A percentile compares a stretch with the other conserved stretches of the same genome.
These are phyloP conservation scores for Manacus vitellinus DNA, from an alignment of 2,113 vertebrate genomes.

Conservation along the genomic window DNA sequence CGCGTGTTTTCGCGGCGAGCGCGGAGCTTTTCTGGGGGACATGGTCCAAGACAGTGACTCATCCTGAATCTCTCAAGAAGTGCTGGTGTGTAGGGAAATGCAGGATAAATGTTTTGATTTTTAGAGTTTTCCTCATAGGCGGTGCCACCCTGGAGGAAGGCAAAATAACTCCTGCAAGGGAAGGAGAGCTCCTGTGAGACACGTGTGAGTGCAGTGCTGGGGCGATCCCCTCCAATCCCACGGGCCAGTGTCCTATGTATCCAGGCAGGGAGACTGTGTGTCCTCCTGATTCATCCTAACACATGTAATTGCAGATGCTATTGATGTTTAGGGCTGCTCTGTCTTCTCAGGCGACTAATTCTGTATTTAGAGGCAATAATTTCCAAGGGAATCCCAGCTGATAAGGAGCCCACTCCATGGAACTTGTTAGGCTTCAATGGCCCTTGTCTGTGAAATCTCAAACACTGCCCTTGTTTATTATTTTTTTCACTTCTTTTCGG, in stretches of 20 bases:
- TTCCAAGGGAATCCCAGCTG: not conserved
- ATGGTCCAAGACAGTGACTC: constrained; percentile 22
- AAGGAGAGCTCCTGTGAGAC: not conserved
- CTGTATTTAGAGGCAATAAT: not conserved
- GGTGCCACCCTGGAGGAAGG: not conserved
- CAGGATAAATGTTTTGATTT: constrained; percentile 55
- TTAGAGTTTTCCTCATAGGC: not conserved
- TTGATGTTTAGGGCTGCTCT: not conserved
- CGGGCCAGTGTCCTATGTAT: accelerated
- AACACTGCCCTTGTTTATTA: not conserved
- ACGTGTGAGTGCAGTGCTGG: accelerated
- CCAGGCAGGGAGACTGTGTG: not conserved
- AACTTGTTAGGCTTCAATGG: not conserved
- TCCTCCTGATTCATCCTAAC: not conserved
- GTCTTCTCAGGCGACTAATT: not conserved
- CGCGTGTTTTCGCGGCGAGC: not conserved
- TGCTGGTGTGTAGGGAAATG: not conserved
- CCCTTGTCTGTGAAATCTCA: not conserved
- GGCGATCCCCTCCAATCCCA: not conserved
- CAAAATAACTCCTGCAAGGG: not conserved
- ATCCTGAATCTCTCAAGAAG: constrained; percentile 15
- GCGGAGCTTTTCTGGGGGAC: not conserved
- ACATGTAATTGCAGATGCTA: not conserved
- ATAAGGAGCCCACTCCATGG: not conserved
- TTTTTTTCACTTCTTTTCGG: not conserved